phyloP scores from a whole-genome alignment of 2,888 invertebrate species.

The Silvanus unidentatus region DNA sequence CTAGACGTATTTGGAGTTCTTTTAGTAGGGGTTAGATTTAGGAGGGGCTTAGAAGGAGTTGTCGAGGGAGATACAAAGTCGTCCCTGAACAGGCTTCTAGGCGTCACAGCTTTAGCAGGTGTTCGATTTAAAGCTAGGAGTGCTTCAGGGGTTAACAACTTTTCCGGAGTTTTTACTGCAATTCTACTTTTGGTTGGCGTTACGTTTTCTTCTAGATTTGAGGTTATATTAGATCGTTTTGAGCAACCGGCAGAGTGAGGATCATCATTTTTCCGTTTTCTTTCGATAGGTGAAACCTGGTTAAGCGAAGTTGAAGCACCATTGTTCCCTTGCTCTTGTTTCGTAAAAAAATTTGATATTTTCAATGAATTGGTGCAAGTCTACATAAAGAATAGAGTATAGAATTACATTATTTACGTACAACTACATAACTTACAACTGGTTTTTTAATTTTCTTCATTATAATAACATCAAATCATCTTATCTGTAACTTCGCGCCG shows the following conservation, averaged over 20 bases:
- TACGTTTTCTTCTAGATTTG: conserved; percentile 6
- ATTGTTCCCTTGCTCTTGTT: conserved; percentile 8
- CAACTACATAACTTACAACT: too few species aligned
- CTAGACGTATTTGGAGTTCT: conserved; percentile 13
- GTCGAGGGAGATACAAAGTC: background rate
- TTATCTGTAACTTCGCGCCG: too few species aligned
- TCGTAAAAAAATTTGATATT: conserved; percentile 26
- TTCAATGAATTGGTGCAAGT: conserved; percentile 15
- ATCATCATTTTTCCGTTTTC: conserved; percentile 13
- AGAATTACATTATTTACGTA: too few species aligned
- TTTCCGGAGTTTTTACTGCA: conserved; percentile 20
- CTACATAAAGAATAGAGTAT: background rate
- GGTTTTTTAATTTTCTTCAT: too few species aligned
- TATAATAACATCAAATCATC: too few species aligned
- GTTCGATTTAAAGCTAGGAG: conserved; percentile 9
- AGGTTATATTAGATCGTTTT: conserved; percentile 7
- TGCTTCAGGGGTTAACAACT: conserved; percentile 18
- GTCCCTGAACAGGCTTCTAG: background rate
- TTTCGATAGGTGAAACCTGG: background rate
- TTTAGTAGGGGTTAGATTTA: conserved; percentile 7
- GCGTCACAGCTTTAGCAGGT: background rate
- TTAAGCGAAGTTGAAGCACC: background rate
- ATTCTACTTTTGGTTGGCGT: conserved; percentile 4
- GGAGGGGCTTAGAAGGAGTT: background rate
- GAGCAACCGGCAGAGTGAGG: too few species aligned